Base-by-base conservation (phyloP, 2,113 vertebrate genomes). In the Pangasianodon hypophthalmus region DNA sequence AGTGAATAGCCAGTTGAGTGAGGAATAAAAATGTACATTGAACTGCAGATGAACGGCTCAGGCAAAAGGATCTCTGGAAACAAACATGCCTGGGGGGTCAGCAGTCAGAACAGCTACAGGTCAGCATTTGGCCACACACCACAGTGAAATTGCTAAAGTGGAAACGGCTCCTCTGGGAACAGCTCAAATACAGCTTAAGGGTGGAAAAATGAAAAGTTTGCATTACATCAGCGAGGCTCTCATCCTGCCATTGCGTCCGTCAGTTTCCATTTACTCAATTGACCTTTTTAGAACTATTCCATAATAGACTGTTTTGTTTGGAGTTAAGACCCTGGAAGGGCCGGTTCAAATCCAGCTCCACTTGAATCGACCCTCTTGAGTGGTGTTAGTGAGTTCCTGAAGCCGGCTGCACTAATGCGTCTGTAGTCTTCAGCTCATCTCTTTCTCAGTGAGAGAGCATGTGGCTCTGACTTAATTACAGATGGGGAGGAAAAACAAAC, bases 401-500 rank as follows among this genome's bases (percentile, higher is more conserved):
- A 88, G 46, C 14, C 8, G 48, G 37, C 81, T 71, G 21, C 58
- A 26, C 60, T 32, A 13, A 26, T 71, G 54, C 21, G 29, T 48
- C 87, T 56, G 44, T 46, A 2, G 41, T 50, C 56, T 80, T 32
- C 48, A n/a, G 58, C 52, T 84, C 21, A 64, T 62, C 11, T 71
- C 52, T 81, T 64, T 81, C 50, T 67, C 79, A 56, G 37, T 26
- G 41, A 79, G 48, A 10, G 24, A 85, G 90, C 91, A 91, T 92
- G 92, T 92, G 92, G 90, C 69, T 90, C 46, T 75, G 82, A 54
- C 87, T 90, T 91, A 81, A 92, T 92, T 92, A 86, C 88, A 91
- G 87, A 92, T 85, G 92, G 88, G 90, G 89, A 85, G 91, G 85
- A 64, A 91, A 91, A 90, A 87, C 88, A 93, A 92, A 94, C 88